These are phyloP conservation scores for Cyaniris semiargus DNA, from an alignment of 2,888 invertebrate species.

Conservation along the genomic window DNA sequence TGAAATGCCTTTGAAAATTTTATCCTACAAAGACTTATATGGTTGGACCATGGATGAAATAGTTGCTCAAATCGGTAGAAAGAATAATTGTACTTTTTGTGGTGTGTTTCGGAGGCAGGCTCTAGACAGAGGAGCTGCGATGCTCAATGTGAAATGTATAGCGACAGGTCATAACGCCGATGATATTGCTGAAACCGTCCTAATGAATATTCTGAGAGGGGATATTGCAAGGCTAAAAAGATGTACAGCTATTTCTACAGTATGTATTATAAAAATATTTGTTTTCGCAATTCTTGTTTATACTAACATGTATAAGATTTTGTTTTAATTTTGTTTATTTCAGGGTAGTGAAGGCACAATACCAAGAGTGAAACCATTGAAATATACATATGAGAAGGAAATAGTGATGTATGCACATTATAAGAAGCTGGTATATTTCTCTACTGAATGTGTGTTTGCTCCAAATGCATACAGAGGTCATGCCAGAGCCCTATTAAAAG, in stretches of 20 bases:
- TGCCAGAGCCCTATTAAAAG: constrained; percentile 94
- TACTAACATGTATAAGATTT: too few relatives aligned
- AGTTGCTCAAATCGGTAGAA: constrained; percentile 90
- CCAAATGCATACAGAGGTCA: constrained; percentile 98
- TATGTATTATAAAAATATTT: constrained; percentile 63
- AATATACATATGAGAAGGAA: constrained; percentile 99
- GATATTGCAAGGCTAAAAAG: constrained; percentile 96
- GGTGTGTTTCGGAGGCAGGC: constrained; percentile 98
- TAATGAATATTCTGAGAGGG: constrained; percentile 98
- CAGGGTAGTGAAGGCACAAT: constrained; percentile 90
- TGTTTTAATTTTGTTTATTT: constrained; percentile 42
- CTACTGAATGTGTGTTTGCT: constrained; percentile 99
- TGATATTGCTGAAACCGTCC: constrained; percentile 98
- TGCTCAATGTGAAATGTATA: constrained; percentile 93
- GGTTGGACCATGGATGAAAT: constrained; percentile 99
- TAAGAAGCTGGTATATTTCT: constrained; percentile 97
- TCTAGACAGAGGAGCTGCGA: constrained; percentile 94
- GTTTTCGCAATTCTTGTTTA: background rate
- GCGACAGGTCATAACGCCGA: constrained; percentile 98
- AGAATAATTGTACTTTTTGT: constrained; percentile 98
- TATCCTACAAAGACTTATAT: constrained; percentile 98
- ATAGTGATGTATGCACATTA: constrained; percentile 99
- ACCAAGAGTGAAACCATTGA: constrained; percentile 96
- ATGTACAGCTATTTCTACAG: constrained; percentile 94
- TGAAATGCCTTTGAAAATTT: constrained; percentile 93